phyloP scores from a whole-genome alignment of 1,140 invertebrate species.

The Macrobrachium rosenbergii region DNA sequence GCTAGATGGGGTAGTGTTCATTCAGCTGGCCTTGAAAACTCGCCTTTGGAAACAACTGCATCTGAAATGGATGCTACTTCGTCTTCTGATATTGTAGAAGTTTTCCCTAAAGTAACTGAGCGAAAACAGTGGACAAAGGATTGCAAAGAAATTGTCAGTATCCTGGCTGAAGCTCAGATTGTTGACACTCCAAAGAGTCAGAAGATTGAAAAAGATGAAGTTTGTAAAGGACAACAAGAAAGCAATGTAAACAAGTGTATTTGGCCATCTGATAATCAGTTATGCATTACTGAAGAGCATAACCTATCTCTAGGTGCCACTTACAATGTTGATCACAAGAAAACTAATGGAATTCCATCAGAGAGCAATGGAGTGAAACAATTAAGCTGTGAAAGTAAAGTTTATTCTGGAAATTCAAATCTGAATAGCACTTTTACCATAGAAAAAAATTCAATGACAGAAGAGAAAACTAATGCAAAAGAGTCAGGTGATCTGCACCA shows the following conservation, averaged over 20 bases:
- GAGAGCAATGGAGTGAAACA: neutral
- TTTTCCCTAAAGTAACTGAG: slow-evolving; percentile 35
- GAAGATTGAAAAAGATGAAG: slow-evolving; percentile 4
- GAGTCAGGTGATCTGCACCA: neutral
- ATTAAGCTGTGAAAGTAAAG: neutral
- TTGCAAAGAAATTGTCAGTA: slow-evolving; percentile 37
- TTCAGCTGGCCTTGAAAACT: slow-evolving; percentile 54
- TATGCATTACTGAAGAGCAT: neutral
- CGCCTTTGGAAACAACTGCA: slow-evolving; percentile 55
- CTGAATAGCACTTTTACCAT: slow-evolving; percentile 45
- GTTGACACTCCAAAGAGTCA: slow-evolving; percentile 7
- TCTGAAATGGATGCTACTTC: slow-evolving; percentile 64
- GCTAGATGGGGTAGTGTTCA: slow-evolving; percentile 37
- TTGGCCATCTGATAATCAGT: neutral
- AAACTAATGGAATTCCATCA: neutral
- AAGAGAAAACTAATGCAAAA: neutral
- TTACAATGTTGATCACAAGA: neutral
- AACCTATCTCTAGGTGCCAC: neutral
- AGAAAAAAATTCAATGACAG: neutral
- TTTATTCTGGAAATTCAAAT: neutral
- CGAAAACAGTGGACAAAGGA: slow-evolving; percentile 41
- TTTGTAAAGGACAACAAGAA: neutral
- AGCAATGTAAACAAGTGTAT: neutral
- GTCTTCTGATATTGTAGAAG: slow-evolving; percentile 54
- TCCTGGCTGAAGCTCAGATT: slow-evolving; percentile 44